Evolutionary conservation across 2,797 vertebrate species (phyloP).

Genomic region (Pelodytes ibericus): DNA sequence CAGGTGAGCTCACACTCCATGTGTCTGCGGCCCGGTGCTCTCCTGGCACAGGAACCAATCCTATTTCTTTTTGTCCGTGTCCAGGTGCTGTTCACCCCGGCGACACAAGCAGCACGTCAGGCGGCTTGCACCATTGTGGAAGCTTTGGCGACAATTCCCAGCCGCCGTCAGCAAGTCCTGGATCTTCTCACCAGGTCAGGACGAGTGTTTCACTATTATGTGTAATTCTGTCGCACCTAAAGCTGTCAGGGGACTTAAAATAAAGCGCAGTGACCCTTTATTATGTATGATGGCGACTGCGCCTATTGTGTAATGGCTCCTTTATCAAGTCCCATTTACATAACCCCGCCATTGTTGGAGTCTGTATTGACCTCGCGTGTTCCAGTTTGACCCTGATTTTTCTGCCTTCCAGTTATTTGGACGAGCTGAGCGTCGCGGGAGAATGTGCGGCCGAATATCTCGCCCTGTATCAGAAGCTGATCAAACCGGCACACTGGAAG

Average conservation of each 20-base stretch:
- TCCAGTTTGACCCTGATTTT: neutral
- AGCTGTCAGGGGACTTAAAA: too few relatives aligned
- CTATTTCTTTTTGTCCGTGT: neutral
- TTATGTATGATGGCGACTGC: too few relatives aligned
- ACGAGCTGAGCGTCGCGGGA: conserved; percentile 92
- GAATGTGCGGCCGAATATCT: conserved; percentile 96
- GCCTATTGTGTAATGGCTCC: too few relatives aligned
- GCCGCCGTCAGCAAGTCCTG: conserved; percentile 95
- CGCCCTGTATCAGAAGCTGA: conserved; percentile 95
- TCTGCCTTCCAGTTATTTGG: conserved; percentile 85
- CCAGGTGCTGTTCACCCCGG: conserved; percentile 96
- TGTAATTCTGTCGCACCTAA: too few relatives aligned
- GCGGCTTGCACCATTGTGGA: conserved; percentile 97
- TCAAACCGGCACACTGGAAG: conserved; percentile 96
- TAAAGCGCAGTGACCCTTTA: too few relatives aligned
- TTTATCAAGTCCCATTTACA: too few relatives aligned
- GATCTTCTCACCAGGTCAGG: conserved; percentile 95
- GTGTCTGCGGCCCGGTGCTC: neutral
- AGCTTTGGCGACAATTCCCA: conserved; percentile 92
- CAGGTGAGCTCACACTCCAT: conserved; percentile 74
- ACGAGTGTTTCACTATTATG: too few relatives aligned
- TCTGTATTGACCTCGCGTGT: too few relatives aligned
- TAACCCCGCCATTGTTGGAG: too few relatives aligned
- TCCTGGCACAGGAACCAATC: neutral
- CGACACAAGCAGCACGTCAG: conserved; percentile 94